phyloP scores from a whole-genome alignment of 2,888 invertebrate genomes.

The Caenorhabditis angaria region DNA sequence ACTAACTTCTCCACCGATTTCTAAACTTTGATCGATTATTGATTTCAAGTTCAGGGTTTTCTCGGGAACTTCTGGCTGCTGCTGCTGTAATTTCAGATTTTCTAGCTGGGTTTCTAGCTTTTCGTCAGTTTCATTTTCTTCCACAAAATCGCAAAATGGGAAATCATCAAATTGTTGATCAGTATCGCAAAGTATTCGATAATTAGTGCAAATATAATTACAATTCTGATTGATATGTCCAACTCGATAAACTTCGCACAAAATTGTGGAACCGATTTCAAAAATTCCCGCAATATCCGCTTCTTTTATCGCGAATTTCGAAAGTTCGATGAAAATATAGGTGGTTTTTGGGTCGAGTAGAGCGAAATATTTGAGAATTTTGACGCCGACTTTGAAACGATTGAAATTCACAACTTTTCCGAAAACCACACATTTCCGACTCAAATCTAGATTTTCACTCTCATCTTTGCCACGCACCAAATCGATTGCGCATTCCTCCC shows the following conservation, averaged over 20 bases:
- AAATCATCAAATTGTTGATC: not conserved
- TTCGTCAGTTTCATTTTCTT: not conserved
- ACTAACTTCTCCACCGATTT: not conserved
- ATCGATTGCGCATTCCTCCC: not conserved
- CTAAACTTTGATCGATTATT: not conserved
- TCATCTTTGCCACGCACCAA: not conserved
- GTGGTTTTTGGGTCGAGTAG: not conserved
- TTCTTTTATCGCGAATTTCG: not conserved
- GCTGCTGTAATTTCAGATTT: too few relatives aligned
- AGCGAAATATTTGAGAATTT: not conserved
- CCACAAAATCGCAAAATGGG: not conserved
- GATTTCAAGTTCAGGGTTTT: too few relatives aligned
- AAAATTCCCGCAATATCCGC: too few relatives aligned
- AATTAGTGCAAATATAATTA: not conserved
- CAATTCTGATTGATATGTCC: not conserved
- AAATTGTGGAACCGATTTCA: too few relatives aligned
- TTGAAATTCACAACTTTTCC: not conserved
- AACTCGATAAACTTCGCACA: not conserved
- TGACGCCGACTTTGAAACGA: not conserved
- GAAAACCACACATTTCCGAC: not conserved
- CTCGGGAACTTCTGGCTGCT: too few relatives aligned
- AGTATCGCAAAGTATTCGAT: not conserved
- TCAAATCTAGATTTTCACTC: not conserved
- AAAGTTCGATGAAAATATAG: not conserved
- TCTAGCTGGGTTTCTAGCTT: too few relatives aligned